Conservation (phyloP, 2,113 vertebrate species). For the Aphyosemion australe region DNA sequence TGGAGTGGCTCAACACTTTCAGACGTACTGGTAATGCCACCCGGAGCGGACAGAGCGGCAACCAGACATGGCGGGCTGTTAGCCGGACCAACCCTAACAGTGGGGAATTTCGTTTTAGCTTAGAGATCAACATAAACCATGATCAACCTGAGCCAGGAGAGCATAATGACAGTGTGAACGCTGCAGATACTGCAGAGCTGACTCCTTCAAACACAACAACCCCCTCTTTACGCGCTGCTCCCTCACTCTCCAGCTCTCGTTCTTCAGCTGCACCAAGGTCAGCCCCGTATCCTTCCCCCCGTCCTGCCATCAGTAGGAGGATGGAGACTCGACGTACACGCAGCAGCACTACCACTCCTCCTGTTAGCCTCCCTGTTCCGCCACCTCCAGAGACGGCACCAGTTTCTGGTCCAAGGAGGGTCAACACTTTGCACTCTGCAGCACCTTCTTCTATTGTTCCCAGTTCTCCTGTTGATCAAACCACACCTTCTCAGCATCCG, state of each 20-base stretch:
- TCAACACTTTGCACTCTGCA: constrained; percentile 65
- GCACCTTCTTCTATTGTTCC: constrained; percentile 51
- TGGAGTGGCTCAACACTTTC: constrained; percentile 93
- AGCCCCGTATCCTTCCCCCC: constrained; percentile 63
- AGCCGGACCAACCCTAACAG: constrained; percentile 94
- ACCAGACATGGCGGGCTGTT: constrained; percentile 95
- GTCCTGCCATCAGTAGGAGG: constrained; percentile 74
- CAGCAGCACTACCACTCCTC: constrained; percentile 74
- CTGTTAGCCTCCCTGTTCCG: constrained; percentile 56
- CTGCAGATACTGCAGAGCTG: constrained; percentile 65
- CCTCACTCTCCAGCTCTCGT: constrained; percentile 49
- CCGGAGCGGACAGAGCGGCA: constrained; percentile 92
- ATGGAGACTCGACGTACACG: constrained; percentile 81
- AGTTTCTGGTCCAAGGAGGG: constrained; percentile 58
- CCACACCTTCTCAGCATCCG: constrained; percentile 55
- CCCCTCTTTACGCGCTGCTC: constrained; percentile 57
- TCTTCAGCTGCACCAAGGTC: constrained; percentile 56
- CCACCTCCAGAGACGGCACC: constrained; percentile 56
- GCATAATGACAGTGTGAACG: constrained; percentile 71
- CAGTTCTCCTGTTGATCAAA: constrained; percentile 40
- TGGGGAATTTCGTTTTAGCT: constrained; percentile 93
- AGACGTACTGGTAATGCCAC: constrained; percentile 91
- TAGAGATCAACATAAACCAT: constrained; percentile 95
- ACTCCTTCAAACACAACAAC: constrained; percentile 45
- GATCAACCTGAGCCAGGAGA: constrained; percentile 85